Base-by-base conservation (phyloP, 2,888 invertebrate genomes). In the Macropis europaea region DNA sequence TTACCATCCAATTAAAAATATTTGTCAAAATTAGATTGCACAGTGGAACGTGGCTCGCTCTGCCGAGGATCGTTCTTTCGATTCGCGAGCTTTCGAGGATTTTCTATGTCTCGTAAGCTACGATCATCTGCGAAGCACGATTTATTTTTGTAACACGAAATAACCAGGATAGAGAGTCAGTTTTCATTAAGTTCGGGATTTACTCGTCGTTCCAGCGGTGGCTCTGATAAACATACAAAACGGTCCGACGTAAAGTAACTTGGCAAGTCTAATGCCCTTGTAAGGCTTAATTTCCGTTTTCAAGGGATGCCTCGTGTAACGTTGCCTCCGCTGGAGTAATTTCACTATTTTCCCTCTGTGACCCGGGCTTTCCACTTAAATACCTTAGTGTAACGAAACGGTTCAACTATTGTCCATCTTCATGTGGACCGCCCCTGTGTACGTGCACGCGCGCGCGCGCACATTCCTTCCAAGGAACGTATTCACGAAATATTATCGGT, bases 261-360 rank as follows among this genome's bases (percentile, higher is more conserved):
- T 56, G 64, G 17, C 57, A 34, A 57, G 40, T 59, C 53, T 53
- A 63, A 72, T 63, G 57, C 47, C 57, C 42, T 53, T 63, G 70
- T 63, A 63, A 64, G 45, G 52, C 60, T 73, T 62, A 67, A 73
- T 74, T 74, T 73, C 74, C 64, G 53, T 59, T 73, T 61, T 47
- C 48, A 30, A 38, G 32, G n/a, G 40, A 9, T 34, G 73, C 80
- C 68, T 61, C 81, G 78, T 75, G 76, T 76, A 79, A 73, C 78
- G 45, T 50, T 50, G 69, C 54, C 76, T 77, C 26, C 40, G 28
- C 54, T n/a, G n/a, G 43, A 67, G 62, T 69, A 76, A 79, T 83
- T 84, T 81, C 57, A 67, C 71, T 76, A 77, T 83, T 83, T 80
- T 81, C 66, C 73, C 56, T n/a, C n/a, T 53, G 62, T 62, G 62